Evolutionary conservation across 1,140 invertebrate species (phyloP).

Genomic region (Eumeta japonica): DNA sequence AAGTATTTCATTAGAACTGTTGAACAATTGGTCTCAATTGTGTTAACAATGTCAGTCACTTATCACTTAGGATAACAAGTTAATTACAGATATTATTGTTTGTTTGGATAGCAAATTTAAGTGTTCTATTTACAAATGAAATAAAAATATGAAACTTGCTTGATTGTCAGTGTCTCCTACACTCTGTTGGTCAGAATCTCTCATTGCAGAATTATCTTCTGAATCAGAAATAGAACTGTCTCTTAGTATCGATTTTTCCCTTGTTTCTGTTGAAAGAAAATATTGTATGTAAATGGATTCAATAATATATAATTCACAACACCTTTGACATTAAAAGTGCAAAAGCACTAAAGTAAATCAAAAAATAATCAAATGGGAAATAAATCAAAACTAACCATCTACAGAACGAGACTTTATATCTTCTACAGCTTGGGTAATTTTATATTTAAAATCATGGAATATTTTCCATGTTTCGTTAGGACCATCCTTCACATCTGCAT

Average conservation of each 20-base stretch:
- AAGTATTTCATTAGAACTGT: too few species aligned
- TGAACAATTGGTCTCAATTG: too few species aligned
- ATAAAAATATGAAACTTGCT: too few species aligned
- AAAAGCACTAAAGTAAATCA: background rate
- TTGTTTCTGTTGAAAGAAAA: constrained; percentile 29
- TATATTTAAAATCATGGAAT: constrained; percentile 54
- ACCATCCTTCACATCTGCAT: constrained; percentile 39
- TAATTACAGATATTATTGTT: too few species aligned
- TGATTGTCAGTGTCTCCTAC: constrained; percentile 54
- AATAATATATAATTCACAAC: background rate
- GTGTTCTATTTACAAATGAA: too few species aligned
- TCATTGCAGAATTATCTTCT: constrained; percentile 49
- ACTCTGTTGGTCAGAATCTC: constrained; percentile 48
- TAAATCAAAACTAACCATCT: constrained; percentile 33
- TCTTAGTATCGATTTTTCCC: constrained; percentile 42
- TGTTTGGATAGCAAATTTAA: too few species aligned
- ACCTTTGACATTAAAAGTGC: background rate
- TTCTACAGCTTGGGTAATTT: constrained; percentile 55
- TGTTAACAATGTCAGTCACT: too few species aligned
- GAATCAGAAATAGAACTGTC: constrained; percentile 52
- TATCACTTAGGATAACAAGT: too few species aligned
- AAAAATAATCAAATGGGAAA: constrained; percentile 1
- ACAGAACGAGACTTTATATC: constrained; percentile 52
- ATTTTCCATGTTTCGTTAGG: constrained; percentile 54
- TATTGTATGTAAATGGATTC: too few species aligned